Evolutionary conservation across 2,113 vertebrate genomes (phyloP).

Genomic region (Hepsetus odoe): DNA sequence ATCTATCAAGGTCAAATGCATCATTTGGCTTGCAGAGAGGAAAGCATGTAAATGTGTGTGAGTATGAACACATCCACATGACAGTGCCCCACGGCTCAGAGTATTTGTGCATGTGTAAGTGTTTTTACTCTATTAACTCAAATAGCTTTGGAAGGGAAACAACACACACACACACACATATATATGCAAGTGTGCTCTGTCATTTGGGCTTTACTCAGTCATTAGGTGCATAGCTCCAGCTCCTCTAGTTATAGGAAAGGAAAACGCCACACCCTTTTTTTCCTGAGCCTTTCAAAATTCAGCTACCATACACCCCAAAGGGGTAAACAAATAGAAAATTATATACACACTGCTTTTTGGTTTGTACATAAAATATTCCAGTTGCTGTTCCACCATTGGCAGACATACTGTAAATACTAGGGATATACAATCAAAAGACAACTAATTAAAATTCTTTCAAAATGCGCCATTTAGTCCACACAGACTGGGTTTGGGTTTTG

Average conservation of each 20-base stretch:
- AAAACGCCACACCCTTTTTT: slow-evolving; percentile 39
- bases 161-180: slow-evolving; percentile 10
- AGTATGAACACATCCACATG: not conserved
- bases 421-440: slow-evolving; percentile 47
- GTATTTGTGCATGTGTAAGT: not conserved
- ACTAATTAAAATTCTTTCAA: no score
- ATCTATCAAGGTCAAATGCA: slow-evolving; percentile 59
- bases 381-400: not conserved
- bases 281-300: slow-evolving; percentile 22
- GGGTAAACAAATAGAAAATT: slow-evolving; percentile 26
- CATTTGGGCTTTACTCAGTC: slow-evolving; percentile 46
- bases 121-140: slow-evolving; percentile 27
- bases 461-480: no score
- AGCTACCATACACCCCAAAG: slow-evolving; percentile 5
- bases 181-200: slow-evolving; percentile 15
- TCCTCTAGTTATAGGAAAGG: slow-evolving; percentile 32
- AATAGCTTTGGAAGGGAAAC: slow-evolving; percentile 22
- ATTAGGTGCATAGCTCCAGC: slow-evolving; percentile 47
- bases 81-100: not conserved
- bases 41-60: not conserved
- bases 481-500: no score
- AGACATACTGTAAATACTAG: not conserved
- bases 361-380: not conserved
- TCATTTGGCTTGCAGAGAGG: slow-evolving; percentile 36
- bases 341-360: slow-evolving; percentile 43